Evolutionary conservation across 2,113 vertebrate genomes (phyloP), one percentile per base, ranked within the genome.

Genomic region (Chroicocephalus ridibundus): DNA sequence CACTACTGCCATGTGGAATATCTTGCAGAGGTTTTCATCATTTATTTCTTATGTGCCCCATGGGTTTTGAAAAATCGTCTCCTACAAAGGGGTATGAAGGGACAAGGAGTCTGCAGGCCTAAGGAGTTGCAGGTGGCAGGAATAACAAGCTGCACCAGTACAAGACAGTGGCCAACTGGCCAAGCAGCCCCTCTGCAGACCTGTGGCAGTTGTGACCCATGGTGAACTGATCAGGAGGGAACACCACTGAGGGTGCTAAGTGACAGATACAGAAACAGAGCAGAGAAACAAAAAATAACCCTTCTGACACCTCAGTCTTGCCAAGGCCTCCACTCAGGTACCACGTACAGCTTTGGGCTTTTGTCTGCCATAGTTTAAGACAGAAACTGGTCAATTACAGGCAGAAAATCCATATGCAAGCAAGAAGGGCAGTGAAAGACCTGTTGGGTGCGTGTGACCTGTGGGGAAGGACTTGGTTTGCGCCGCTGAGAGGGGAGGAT

Each of bases 361-460:
- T 60, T 47, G 38, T 16, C 60, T 40, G 11, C 6, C 5, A 18
- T 18, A 40, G 15, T 26, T 89, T 19, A 47, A 62, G 38, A 68
- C 17, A 61, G 46, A 68, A 9, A n/a, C 21, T 11, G 64, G 15
- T 40, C 38, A 76, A 13, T 13, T 47, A 51, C 49, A 77, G 21
- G 44, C 44, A 74, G 44, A 74, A 89, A 94, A 89, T 38, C n/a
- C 1, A 0, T 16, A 47, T 15, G 18, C 8, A 25, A 47, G 26
- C 22, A 87, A 69, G 24, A 71, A 40, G 20, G 58, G 16, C 14
- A 20, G 9, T n/a, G 9, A 38, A 55, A 65, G 40, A 32, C 6
- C 10, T 42, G 46, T 46, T 22, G 34, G 17, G n/a, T 31, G 27
- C 1, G 1, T 1, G 1, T 49, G 40, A 15, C 8, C 17, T 42